A percentile compares a stretch with the other conserved stretches of the same genome.
These are phyloP conservation scores for Rhinolophus sinicus DNA, from an alignment of 2,113 vertebrate species.

Conservation along the genomic window DNA sequence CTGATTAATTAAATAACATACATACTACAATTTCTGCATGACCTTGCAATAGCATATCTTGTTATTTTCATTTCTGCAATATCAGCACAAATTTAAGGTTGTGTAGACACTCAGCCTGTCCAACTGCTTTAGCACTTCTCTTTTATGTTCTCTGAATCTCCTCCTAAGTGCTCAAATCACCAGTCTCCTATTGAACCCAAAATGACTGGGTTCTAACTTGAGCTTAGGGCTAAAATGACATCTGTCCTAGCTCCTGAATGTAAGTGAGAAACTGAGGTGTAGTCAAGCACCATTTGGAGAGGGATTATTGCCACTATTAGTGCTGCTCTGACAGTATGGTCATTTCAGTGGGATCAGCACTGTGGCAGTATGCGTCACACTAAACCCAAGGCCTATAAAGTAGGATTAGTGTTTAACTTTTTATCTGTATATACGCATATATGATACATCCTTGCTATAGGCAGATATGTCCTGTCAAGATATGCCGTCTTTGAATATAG, in stretches of 20 bases:
- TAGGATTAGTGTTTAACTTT: constrained; percentile 46
- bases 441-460: not conserved
- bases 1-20: not conserved
- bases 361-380: not conserved
- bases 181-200: not conserved
- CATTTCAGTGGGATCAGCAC: not conserved
- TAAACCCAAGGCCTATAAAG: not conserved
- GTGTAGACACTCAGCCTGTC: not conserved
- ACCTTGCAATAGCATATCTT: not conserved
- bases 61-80: not conserved
- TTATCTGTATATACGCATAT: not conserved
- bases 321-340: not conserved
- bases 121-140: not conserved
- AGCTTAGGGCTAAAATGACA: not conserved
- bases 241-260: constrained; percentile 20
- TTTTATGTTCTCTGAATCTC: constrained; percentile 40
- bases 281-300: not conserved
- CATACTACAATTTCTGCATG: not conserved
- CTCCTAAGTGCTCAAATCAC: not conserved
- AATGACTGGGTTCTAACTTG: constrained; percentile 37
- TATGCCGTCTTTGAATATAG: not conserved
- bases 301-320: not conserved
- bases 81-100: constrained; percentile 31
- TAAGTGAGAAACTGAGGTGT: not conserved
- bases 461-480: not conserved